Evolutionary conservation across 2,888 invertebrate genomes (phyloP).

Genomic region (Busseola fusca): DNA sequence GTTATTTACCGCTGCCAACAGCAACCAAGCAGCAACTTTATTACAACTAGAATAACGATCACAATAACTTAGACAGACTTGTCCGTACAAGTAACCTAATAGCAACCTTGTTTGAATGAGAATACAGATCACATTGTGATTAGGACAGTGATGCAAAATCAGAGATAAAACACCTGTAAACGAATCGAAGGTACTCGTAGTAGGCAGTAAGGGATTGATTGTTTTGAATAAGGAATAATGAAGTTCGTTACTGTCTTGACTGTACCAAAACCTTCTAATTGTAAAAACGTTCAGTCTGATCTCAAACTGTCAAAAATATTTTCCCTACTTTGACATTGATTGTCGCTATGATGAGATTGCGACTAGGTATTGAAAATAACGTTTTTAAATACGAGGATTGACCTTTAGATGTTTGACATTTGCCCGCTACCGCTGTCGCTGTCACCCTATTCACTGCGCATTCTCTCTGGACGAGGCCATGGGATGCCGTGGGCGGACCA

Average conservation of each 20-base stretch:
- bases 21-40: too few species aligned
- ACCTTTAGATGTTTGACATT: background rate
- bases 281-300: too few species aligned
- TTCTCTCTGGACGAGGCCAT: slow-evolving; percentile 28
- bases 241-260: background rate
- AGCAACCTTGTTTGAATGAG: background rate
- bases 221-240: background rate
- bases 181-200: too few species aligned
- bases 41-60: too few species aligned
- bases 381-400: too few species aligned
- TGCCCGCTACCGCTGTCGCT: background rate
- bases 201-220: background rate
- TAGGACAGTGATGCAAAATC: background rate
- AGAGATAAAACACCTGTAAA: background rate
- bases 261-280: background rate
- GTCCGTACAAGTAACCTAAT: background rate
- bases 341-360: too few species aligned
- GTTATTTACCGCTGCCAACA: too few species aligned
- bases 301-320: too few species aligned
- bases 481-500: slow-evolving; percentile 68
- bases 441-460: background rate
- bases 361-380: too few species aligned
- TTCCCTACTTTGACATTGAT: too few species aligned
- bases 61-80: background rate
- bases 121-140: background rate